Base-by-base conservation (phyloP, 2,888 invertebrate genomes). In the Tanypteryx hageni region DNA sequence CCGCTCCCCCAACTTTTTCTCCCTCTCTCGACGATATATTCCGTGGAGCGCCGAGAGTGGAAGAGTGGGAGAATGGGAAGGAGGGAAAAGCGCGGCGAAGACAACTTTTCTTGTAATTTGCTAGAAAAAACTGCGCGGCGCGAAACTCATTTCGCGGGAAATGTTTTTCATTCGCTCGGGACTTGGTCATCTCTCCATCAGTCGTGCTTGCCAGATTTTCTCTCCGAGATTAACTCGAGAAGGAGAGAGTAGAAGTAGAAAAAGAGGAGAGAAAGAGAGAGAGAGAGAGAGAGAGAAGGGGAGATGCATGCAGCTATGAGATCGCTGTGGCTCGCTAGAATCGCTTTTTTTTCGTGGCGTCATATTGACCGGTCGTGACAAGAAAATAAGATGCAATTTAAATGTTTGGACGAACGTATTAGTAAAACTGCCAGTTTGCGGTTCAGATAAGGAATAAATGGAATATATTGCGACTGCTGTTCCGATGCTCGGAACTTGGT, bases 71-170 rank as follows among this genome's bases (percentile, higher is more conserved):
- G 44, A 5, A 44, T 44, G 44, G 44, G 44, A 44, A 44, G 44
- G 44, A 44, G 44, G 44, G 44, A 44, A 5, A 44, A 44, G 44
- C 44, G 44, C 44, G 44, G 44, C 44, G 64, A n/a, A 68, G 68
- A 22, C 76, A 27, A 76, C 76, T 27, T 76, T 27, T 27, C 22
- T 76, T 76, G 22, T 76, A 76, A 76, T 76, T 76, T 27, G 76
- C 76, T 68, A 68, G 68, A 22, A 68, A 22, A 68, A 27, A 76
- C 76, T 76, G 27, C 76, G 76, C 22, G 76, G 22, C 76, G 76
- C 76, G 76, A 76, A 76, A 76, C 27, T 76, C 76, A 76, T 76
- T 76, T 76, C 76, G 7, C 11, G 16, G 76, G 27, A 76, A 76
- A 76, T 76, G 76, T 27, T 76, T 76, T 76, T 27, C 3, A 76